These are phyloP conservation scores for Panurus biarmicus DNA, from an alignment of 2,113 vertebrate genomes.

Conservation along the genomic window DNA sequence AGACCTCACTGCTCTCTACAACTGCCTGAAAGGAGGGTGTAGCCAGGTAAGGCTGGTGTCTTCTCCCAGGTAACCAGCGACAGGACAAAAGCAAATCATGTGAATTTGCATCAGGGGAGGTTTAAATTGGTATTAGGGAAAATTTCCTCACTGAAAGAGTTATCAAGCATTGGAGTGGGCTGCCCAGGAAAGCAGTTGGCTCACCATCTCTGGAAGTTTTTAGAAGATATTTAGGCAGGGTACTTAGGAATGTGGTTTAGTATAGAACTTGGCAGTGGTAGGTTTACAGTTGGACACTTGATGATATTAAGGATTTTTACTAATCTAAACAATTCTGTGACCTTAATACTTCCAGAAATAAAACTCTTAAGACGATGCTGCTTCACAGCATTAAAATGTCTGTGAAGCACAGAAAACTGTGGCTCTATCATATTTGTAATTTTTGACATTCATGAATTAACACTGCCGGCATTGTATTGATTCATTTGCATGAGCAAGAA, in stretches of 20 bases:
- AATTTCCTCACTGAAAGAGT: neutral
- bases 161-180: neutral
- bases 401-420: neutral
- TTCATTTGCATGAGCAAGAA: neutral
- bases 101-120: neutral
- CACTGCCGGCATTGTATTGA: neutral
- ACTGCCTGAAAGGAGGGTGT: neutral
- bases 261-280: neutral
- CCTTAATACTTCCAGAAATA: neutral
- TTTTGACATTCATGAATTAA: neutral
- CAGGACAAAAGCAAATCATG: neutral
- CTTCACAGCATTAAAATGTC: neutral
- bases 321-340: neutral
- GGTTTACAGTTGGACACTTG: accelerated
- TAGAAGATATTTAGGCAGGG: neutral
- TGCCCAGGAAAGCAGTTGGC: neutral
- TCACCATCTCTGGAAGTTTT: neutral
- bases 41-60: neutral
- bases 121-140: neutral
- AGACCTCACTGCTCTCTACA: accelerated
- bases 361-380: neutral
- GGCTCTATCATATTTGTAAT: neutral
- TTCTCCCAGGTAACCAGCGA: neutral
- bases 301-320: neutral
- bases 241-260: neutral